Base-by-base conservation (phyloP, 2,888 invertebrate genomes). In the Drosophila mimica region DNA sequence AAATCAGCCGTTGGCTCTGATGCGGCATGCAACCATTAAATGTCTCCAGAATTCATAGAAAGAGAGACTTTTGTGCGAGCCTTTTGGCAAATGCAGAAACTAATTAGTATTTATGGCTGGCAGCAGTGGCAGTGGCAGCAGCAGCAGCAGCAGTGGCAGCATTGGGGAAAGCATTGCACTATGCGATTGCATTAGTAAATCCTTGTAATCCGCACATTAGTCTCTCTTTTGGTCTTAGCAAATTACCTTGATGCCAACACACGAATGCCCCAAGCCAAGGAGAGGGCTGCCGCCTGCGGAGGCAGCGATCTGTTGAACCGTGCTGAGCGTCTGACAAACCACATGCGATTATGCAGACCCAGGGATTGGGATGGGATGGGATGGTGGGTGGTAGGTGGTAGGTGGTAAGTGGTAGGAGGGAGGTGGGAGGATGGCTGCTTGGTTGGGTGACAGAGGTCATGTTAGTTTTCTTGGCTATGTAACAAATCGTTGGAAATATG, bases 141-240 rank as follows among this genome's bases (percentile, higher is more conserved):
- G 9, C 49, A 62, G 2, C 31, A 51, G n/a, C n/a, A 49, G 17
- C 17, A 31, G 11, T 33, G 40, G 25, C 58, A 71, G 8, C 48
- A 46, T 43, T 63, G 73, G 51, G 34, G 57, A 60, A 66, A 61
- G 71, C 66, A 66, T 46, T 68, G 87, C 84, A 71, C 71, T 71
- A 81, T 86, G 87, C 88, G 90, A 85, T 90, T 88, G 90, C 87
- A 89, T 82, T 82, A 79, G 84, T 90, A 91, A 92, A 86, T 91
- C 91, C 84, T 82, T 85, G 87, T 91, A 91, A 92, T 90, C 91
- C 89, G 68, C 83, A 87, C 90, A 91, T 91, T 91, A 91, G 90
- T 91, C 91, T 91, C 82, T 74, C 89, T 76, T 88, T 84, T 81
- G 79, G 87, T 84, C 87, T 87, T 87, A 84, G 84, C 87, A 86